Evolutionary conservation across 2,797 vertebrate species (phyloP).

Genomic region (Botia almorhae): DNA sequence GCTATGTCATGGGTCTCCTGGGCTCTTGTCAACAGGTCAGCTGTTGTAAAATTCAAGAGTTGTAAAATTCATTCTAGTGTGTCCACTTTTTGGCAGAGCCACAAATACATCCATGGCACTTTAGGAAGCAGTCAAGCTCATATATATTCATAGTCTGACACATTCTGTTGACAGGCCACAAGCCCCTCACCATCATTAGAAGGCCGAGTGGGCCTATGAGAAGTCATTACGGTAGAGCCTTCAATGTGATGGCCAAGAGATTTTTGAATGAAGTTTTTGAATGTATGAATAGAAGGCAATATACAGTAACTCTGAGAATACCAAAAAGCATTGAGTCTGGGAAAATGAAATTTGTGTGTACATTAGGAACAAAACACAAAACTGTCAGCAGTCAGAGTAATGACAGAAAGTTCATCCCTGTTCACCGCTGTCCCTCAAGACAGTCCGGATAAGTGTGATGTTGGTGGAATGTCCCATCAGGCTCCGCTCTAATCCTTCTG

Average conservation of each 20-base stretch:
- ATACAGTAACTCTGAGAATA: conserved; percentile 13
- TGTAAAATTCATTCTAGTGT: conserved; percentile 51
- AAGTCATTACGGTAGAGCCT: conserved; percentile 23
- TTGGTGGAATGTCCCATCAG: conserved; percentile 23
- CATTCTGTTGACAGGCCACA: conserved; percentile 44
- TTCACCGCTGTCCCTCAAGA: neutral
- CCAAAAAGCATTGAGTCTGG: conserved; percentile 1
- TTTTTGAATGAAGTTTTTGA: conserved; percentile 9
- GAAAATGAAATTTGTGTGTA: conserved; percentile 43
- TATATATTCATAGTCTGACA: conserved; percentile 50
- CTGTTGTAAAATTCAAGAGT: conserved; percentile 45
- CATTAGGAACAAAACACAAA: conserved; percentile 16
- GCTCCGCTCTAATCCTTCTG: conserved; percentile 35
- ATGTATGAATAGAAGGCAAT: neutral
- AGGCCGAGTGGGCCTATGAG: conserved; percentile 37
- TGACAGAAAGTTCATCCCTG: conserved; percentile 16
- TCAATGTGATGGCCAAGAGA: conserved; percentile 20
- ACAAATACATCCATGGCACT: conserved; percentile 39
- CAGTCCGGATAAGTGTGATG: conserved; percentile 23
- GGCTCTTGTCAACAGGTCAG: conserved; percentile 42
- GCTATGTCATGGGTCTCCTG: conserved; percentile 21
- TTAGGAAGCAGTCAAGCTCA: conserved; percentile 53
- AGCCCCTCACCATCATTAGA: conserved; percentile 46
- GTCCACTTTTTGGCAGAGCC: conserved; percentile 44
- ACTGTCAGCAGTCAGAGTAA: conserved; percentile 33